A percentile compares a stretch with the other conserved stretches of the same genome.
Evolutionary conservation across 2,888 invertebrate genomes (phyloP).

Genomic region (Spodoptera picta): DNA sequence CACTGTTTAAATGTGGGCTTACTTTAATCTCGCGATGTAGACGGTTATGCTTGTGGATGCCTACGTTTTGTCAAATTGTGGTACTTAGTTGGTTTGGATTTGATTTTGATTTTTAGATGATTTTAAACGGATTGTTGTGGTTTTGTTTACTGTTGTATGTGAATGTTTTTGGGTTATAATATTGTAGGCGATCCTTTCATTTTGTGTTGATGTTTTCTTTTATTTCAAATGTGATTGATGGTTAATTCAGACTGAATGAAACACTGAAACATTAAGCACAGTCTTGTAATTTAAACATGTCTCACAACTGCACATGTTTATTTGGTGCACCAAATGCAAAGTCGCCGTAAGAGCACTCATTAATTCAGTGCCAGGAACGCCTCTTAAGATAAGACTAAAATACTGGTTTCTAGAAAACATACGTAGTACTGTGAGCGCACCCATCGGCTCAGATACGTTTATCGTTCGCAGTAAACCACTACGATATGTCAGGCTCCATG

Average conservation of each 20-base stretch:
- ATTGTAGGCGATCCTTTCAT: too few relatives aligned
- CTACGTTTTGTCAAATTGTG: slow-evolving; percentile 55
- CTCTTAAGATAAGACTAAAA: slow-evolving; percentile 60
- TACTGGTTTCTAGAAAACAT: slow-evolving; percentile 57
- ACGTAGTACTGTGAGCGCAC: slow-evolving; percentile 52
- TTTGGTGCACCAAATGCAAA: slow-evolving; percentile 51
- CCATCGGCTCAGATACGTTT: slow-evolving; percentile 73
- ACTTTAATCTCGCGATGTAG: slow-evolving; percentile 81
- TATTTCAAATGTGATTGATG: not conserved
- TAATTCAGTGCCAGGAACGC: slow-evolving; percentile 60
- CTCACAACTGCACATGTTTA: slow-evolving; percentile 49
- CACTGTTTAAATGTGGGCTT: slow-evolving; percentile 83
- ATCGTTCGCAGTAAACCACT: slow-evolving; percentile 78
- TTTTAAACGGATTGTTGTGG: slow-evolving; percentile 23
- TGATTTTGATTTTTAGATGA: slow-evolving; percentile 1
- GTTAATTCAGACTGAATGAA: slow-evolving; percentile 5
- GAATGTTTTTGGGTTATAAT: too few relatives aligned
- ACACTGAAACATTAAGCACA: slow-evolving; percentile 19
- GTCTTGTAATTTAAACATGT: slow-evolving; percentile 30
- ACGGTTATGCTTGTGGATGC: slow-evolving; percentile 64
- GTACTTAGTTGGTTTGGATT: slow-evolving; percentile 45
- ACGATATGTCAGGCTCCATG: slow-evolving; percentile 77
- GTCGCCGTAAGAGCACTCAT: slow-evolving; percentile 56
- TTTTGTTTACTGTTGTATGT: slow-evolving; percentile 2
- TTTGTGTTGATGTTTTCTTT: too few relatives aligned